Conservation (phyloP, 2,113 vertebrate species). For the Empidonax traillii region DNA sequence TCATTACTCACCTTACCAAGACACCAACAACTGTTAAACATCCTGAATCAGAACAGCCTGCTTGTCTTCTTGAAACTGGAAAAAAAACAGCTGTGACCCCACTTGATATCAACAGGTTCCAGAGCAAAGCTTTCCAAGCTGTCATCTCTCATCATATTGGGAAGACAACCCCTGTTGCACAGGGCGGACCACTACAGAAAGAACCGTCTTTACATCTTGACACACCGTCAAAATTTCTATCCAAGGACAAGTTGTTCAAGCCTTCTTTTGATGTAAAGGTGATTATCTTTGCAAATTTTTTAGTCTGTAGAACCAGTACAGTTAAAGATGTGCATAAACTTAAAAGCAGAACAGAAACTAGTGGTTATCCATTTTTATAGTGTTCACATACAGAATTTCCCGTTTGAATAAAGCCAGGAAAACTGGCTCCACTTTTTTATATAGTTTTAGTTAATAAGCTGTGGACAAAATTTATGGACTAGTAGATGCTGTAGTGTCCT, state of each 20-base stretch:
- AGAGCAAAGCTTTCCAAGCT: slow-evolving; percentile 87
- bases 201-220: slow-evolving; percentile 86
- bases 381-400: neutral
- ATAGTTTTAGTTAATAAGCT: neutral
- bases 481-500: neutral
- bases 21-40: neutral
- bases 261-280: slow-evolving; percentile 94
- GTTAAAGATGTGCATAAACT: neutral
- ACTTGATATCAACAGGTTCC: slow-evolving; percentile 87
- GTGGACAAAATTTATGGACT: neutral
- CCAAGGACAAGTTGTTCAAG: slow-evolving; percentile 90
- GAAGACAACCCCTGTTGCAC: slow-evolving; percentile 29
- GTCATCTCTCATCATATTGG: slow-evolving; percentile 76
- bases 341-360: neutral
- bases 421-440: neutral
- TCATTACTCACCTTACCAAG: slow-evolving; percentile 76
- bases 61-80: slow-evolving; percentile 39
- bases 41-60: slow-evolving; percentile 34
- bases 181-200: slow-evolving; percentile 64
- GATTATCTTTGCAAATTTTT: neutral
- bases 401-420: neutral
- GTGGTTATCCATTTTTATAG: neutral
- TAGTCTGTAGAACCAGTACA: neutral
- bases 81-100: slow-evolving; percentile 83
- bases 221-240: slow-evolving; percentile 94